These are phyloP conservation scores for Leucopsar rothschildi DNA, from an alignment of 2,113 vertebrate species.

Conservation along the genomic window DNA sequence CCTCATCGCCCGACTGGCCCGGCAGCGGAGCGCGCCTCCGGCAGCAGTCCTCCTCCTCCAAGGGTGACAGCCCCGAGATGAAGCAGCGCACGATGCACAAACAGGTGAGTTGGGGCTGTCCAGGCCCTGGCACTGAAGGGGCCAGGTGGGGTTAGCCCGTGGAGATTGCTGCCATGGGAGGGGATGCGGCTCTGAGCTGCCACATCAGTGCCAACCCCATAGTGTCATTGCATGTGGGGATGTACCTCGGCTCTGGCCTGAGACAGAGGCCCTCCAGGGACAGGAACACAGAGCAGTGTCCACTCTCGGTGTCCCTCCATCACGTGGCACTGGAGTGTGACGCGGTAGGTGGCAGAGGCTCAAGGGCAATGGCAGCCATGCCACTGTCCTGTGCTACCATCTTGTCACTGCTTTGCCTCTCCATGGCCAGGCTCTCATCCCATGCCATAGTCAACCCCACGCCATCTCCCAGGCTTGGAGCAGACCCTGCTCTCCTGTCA, in stretches of 20 bases:
- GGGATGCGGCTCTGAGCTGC: not conserved
- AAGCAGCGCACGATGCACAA: slow-evolving; percentile 91
- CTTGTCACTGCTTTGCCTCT: slow-evolving; percentile 57
- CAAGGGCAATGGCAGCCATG: not conserved
- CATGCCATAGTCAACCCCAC: slow-evolving; percentile 21
- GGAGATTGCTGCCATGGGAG: not conserved
- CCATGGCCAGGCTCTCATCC: slow-evolving; percentile 61
- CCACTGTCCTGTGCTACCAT: not conserved
- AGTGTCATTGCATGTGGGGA: not conserved
- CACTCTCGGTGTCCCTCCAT: rapidly evolving
- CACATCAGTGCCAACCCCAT: rapidly evolving
- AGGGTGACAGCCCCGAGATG: slow-evolving; percentile 93
- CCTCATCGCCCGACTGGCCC: slow-evolving; percentile 90
- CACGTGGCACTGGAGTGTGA: rapidly evolving
- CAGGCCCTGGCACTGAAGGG: rapidly evolving
- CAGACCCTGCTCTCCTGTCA: not conserved
- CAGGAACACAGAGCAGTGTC: not conserved
- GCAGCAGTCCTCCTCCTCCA: slow-evolving; percentile 94
- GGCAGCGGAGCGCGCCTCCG: slow-evolving; percentile 86
- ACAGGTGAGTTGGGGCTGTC: slow-evolving; percentile 75
- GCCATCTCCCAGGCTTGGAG: slow-evolving; percentile 5
- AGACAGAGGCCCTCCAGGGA: not conserved
- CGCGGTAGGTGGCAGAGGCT: not conserved
- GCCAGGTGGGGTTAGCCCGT: not conserved
- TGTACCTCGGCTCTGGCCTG: not conserved